These are phyloP conservation scores for Eutrigla gurnardus DNA, from an alignment of 2,797 vertebrate species.

Conservation along the genomic window DNA sequence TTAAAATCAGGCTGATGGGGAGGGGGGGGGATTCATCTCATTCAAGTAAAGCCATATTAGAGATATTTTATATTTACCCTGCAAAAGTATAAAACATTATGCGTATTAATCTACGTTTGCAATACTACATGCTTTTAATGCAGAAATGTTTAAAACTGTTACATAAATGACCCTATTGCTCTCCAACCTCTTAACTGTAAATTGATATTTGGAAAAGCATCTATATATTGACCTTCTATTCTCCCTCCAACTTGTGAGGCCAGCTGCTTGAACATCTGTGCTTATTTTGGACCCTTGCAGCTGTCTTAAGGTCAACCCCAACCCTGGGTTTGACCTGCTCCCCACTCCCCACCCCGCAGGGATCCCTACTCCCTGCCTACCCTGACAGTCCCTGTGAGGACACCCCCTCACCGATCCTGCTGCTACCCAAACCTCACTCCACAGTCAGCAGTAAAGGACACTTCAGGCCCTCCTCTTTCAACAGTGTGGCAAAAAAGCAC, in stretches of 20 bases:
- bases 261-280: slow-evolving; percentile 81
- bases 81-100: not conserved
- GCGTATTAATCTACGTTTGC: not conserved
- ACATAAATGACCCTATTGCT: slow-evolving; percentile 45
- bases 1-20: not conserved
- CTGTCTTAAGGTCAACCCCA: slow-evolving; percentile 76
- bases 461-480: slow-evolving; percentile 56
- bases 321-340: slow-evolving; percentile 66
- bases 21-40: not conserved
- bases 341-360: slow-evolving; percentile 70
- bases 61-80: not conserved
- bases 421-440: slow-evolving; percentile 64
- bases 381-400: slow-evolving; percentile 50
- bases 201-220: slow-evolving; percentile 59
- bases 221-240: slow-evolving; percentile 66
- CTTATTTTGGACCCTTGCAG: slow-evolving; percentile 81
- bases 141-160: slow-evolving; percentile 22
- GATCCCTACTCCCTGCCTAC: slow-evolving; percentile 69
- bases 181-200: slow-evolving; percentile 51
- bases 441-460: slow-evolving; percentile 57
- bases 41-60: too few relatives aligned
- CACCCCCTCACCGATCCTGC: slow-evolving; percentile 66
- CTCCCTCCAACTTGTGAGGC: slow-evolving; percentile 53
- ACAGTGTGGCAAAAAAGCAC: slow-evolving; percentile 46
- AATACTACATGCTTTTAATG: not conserved